These are phyloP conservation scores for Halocaridina rubra DNA, from an alignment of 2,888 invertebrate species.

Conservation along the genomic window DNA sequence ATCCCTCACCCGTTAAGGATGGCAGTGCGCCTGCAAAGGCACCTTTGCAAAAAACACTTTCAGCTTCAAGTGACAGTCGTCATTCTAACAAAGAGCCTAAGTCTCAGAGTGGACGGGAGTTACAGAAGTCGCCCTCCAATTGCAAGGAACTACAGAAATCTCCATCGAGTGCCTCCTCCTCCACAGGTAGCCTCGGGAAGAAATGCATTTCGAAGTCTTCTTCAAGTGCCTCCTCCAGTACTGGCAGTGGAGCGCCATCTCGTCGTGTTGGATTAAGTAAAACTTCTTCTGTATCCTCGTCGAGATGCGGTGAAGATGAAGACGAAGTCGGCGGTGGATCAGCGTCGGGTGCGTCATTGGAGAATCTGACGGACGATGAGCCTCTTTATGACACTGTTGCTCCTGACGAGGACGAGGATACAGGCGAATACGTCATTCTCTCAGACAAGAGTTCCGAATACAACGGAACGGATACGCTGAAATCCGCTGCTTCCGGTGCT, in stretches of 20 bases:
- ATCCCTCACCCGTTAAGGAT: slow-evolving; percentile 39
- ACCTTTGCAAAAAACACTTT: slow-evolving; percentile 48
- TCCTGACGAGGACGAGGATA: slow-evolving; percentile 68
- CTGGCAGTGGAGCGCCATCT: slow-evolving; percentile 38
- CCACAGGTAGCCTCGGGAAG: slow-evolving; percentile 42
- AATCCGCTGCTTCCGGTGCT: slow-evolving; percentile 63
- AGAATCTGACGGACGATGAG: slow-evolving; percentile 66
- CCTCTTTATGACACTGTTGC: slow-evolving; percentile 73
- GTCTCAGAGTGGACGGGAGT: slow-evolving; percentile 26
- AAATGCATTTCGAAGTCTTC: slow-evolving; percentile 59
- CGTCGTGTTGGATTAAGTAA: slow-evolving; percentile 54
- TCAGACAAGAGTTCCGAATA: slow-evolving; percentile 62
- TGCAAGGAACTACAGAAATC: slow-evolving; percentile 41
- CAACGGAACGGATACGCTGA: slow-evolving; percentile 64
- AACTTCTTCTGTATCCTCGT: slow-evolving; percentile 49
- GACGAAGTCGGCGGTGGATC: slow-evolving; percentile 49
- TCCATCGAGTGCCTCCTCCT: slow-evolving; percentile 47
- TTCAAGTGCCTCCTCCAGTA: slow-evolving; percentile 53
- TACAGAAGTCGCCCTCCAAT: slow-evolving; percentile 39
- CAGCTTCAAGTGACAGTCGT: slow-evolving; percentile 38
- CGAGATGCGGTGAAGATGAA: slow-evolving; percentile 50
- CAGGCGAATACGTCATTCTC: slow-evolving; percentile 39
- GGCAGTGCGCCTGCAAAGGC: not conserved
- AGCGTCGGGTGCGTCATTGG: slow-evolving; percentile 48
- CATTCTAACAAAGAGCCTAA: slow-evolving; percentile 19